Conservation (phyloP, 1,140 invertebrate species). For the Manduca sexta region DNA sequence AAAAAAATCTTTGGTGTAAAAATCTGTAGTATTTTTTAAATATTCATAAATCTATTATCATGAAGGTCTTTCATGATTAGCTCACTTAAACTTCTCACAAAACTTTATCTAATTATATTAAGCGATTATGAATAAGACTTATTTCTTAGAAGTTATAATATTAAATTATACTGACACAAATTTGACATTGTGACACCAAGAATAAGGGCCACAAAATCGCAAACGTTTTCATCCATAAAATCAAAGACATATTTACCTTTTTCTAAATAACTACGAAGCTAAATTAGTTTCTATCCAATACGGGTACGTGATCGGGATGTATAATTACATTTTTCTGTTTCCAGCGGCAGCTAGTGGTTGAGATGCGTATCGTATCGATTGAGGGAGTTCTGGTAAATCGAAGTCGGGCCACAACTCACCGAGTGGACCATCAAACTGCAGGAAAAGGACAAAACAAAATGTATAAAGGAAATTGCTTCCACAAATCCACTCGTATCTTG, state of each 20-base stretch:
- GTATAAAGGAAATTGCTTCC: slow-evolving; percentile 73
- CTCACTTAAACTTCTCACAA: too few species aligned
- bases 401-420: slow-evolving; percentile 59
- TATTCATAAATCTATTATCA: too few species aligned
- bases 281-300: slow-evolving; percentile 63
- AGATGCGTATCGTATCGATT: slow-evolving; percentile 58
- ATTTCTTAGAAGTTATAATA: too few species aligned
- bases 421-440: slow-evolving; percentile 68
- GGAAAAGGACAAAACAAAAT: slow-evolving; percentile 72
- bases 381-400: slow-evolving; percentile 62
- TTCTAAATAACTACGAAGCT: slow-evolving; percentile 9
- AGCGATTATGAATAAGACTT: too few species aligned
- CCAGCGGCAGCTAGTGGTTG: slow-evolving; percentile 27
- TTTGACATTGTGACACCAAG: neutral
- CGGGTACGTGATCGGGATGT: slow-evolving; percentile 52
- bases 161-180: neutral
- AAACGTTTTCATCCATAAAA: too few species aligned
- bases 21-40: too few species aligned
- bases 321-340: slow-evolving; percentile 56
- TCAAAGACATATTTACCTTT: too few species aligned
- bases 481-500: slow-evolving; percentile 73
- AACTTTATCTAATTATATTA: too few species aligned
- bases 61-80: too few species aligned
- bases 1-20: too few species aligned
- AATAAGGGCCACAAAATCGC: too few species aligned